Evolutionary conservation across 2,113 vertebrate genomes (phyloP).

Genomic region (Dryoscopus gambensis): DNA sequence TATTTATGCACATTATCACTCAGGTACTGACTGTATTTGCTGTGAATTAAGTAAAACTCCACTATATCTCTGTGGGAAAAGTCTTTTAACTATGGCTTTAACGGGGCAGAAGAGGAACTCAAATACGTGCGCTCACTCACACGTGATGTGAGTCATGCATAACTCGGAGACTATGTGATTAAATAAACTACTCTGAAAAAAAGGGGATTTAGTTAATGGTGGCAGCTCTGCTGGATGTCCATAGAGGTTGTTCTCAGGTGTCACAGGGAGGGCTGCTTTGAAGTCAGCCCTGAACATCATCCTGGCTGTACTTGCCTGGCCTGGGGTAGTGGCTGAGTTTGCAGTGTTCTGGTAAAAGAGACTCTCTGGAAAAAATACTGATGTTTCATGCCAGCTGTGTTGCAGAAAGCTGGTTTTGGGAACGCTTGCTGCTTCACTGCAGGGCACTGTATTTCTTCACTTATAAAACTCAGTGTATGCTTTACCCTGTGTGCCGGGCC

Average conservation of each 20-base stretch:
- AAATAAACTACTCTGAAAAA: background rate
- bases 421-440: background rate
- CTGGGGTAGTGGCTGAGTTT: fast-evolving
- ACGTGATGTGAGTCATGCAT: background rate
- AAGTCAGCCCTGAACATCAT: background rate
- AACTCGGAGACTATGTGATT: background rate
- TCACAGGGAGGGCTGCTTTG: background rate
- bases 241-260: background rate
- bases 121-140: fast-evolving
- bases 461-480: background rate
- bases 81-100: background rate
- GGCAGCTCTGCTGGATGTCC: background rate
- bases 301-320: fast-evolving
- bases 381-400: background rate
- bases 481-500: fast-evolving
- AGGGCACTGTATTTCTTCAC: background rate
- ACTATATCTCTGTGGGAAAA: background rate
- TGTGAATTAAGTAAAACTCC: background rate
- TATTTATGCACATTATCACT: background rate
- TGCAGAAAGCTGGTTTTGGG: background rate
- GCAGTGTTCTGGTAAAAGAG: background rate
- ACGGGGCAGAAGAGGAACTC: background rate
- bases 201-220: background rate
- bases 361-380: background rate
- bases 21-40: background rate